These are phyloP conservation scores for Cynaeus angustus DNA, from an alignment of 2,888 invertebrate species.

Conservation along the genomic window DNA sequence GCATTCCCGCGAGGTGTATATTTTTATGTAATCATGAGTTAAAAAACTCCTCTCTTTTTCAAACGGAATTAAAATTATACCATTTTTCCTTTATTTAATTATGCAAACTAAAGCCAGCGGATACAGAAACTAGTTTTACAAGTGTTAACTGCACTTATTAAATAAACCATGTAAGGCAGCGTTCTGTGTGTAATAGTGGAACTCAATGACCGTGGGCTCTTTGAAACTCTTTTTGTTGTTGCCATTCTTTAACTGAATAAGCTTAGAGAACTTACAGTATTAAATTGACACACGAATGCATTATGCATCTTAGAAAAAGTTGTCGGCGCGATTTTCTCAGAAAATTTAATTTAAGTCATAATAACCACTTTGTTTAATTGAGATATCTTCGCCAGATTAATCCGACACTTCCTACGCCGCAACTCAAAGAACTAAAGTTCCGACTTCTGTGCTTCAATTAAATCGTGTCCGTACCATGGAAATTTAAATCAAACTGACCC, in stretches of 20 bases:
- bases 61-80: background rate
- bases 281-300: too few species aligned
- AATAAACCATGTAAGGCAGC: slow-evolving; percentile 27
- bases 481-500: slow-evolving; percentile 27
- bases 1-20: too few species aligned
- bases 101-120: slow-evolving; percentile 25
- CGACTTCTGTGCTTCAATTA: slow-evolving; percentile 14
- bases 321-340: too few species aligned
- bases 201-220: slow-evolving; percentile 15
- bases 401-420: background rate
- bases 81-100: slow-evolving; percentile 15
- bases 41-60: too few species aligned
- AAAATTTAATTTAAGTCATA: too few species aligned
- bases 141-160: slow-evolving; percentile 26
- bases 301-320: too few species aligned
- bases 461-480: background rate
- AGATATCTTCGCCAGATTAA: background rate
- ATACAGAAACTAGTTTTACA: slow-evolving; percentile 37
- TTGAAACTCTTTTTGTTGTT: background rate
- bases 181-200: slow-evolving; percentile 9
- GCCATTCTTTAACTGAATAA: slow-evolving; percentile 4
- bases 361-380: too few species aligned
- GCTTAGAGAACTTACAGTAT: too few species aligned
- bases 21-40: too few species aligned
- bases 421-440: background rate